Conservation (phyloP, 2,797 vertebrate genomes). For the Lepus townsendii region DNA sequence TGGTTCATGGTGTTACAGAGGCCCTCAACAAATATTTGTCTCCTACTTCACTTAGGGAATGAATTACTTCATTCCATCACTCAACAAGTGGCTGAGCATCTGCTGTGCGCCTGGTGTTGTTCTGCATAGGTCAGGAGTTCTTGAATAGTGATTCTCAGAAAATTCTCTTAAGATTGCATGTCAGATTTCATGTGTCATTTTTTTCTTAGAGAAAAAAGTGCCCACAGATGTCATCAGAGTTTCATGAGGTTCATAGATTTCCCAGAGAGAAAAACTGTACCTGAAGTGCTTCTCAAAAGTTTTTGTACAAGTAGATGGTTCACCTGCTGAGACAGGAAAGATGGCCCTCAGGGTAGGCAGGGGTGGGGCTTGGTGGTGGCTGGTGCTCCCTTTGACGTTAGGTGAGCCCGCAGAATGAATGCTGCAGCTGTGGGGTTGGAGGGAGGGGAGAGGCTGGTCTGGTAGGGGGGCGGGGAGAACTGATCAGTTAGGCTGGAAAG, state of each 20-base stretch:
- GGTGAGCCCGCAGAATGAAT: not conserved
- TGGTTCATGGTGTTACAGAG: not conserved
- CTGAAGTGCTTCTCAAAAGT: not conserved
- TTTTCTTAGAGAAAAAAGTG: slow-evolving; percentile 30
- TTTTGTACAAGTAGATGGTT: slow-evolving; percentile 34
- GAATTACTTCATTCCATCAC: slow-evolving; percentile 1
- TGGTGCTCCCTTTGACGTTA: not conserved
- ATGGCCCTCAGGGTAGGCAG: not conserved
- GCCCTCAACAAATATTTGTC: not conserved
- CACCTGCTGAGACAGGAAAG: not conserved
- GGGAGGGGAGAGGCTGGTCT: not conserved
- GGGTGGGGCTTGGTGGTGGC: not conserved
- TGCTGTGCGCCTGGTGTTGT: not conserved
- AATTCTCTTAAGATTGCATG: slow-evolving; percentile 23
- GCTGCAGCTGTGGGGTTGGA: slow-evolving; percentile 22
- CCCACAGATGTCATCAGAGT: slow-evolving; percentile 1
- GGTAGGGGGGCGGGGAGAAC: not conserved
- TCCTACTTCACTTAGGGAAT: not conserved
- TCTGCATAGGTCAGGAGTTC: not conserved
- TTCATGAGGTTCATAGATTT: not conserved
- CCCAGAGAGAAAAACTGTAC: slow-evolving; percentile 6
- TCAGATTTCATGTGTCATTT: slow-evolving; percentile 26
- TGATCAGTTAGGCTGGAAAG: slow-evolving; percentile 46
- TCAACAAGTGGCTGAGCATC: not conserved
- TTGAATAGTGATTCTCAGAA: slow-evolving; percentile 26